These are phyloP conservation scores for Elephantulus edwardii DNA, from an alignment of 2,113 vertebrate genomes.

Conservation along the genomic window DNA sequence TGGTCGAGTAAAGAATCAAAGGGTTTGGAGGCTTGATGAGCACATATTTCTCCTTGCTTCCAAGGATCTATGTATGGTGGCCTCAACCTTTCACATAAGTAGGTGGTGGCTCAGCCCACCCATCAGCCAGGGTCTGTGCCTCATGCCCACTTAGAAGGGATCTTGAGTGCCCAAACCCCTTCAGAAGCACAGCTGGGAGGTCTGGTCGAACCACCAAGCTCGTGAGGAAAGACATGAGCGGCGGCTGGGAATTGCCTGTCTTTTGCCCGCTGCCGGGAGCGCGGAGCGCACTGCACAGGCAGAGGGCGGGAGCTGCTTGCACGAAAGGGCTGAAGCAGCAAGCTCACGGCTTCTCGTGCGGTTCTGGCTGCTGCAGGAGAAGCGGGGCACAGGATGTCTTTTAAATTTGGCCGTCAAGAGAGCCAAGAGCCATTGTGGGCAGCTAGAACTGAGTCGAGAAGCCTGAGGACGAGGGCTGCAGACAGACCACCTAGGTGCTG, in stretches of 20 bases:
- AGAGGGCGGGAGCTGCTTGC: neutral
- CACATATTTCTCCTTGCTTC: neutral
- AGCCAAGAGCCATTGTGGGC: neutral
- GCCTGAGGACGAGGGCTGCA: neutral
- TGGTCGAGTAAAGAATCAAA: too few species aligned
- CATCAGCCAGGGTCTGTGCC: fast-evolving
- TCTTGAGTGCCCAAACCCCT: neutral
- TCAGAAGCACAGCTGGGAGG: neutral
- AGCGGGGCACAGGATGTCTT: fast-evolving
- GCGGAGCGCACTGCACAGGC: fast-evolving
- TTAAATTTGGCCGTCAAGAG: neutral
- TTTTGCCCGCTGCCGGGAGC: fast-evolving
- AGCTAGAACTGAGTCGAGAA: neutral
- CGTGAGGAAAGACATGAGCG: neutral
- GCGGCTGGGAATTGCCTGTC: neutral
- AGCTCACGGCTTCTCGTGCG: neutral
- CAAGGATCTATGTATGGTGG: neutral
- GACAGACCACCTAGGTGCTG: neutral
- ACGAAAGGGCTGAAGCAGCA: neutral
- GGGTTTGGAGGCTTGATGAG: neutral
- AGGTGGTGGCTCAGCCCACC: fast-evolving
- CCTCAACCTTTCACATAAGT: fast-evolving
- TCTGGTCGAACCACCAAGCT: neutral
- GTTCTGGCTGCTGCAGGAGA: fast-evolving
- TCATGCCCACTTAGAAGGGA: neutral